phyloP scores from a whole-genome alignment of 1,140 invertebrate species.

The Drosophila trapezifrons region DNA sequence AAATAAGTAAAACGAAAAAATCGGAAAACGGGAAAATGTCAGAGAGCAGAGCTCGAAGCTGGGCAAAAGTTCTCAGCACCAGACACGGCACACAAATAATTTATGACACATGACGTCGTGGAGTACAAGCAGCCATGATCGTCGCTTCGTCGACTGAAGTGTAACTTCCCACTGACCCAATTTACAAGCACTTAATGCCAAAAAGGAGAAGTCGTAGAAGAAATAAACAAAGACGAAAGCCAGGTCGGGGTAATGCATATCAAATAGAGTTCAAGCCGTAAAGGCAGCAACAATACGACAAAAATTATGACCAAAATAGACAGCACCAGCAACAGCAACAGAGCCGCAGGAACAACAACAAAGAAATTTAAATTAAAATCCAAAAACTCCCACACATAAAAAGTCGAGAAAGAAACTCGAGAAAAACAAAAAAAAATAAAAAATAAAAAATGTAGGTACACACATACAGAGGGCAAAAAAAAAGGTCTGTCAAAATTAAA shows the following conservation, averaged over 20 bases:
- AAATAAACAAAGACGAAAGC: slow-evolving; percentile 82
- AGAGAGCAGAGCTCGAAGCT: slow-evolving; percentile 23
- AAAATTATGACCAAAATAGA: slow-evolving; percentile 69
- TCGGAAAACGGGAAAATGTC: slow-evolving; percentile 51
- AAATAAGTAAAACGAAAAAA: slow-evolving; percentile 66
- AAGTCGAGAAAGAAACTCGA: slow-evolving; percentile 78
- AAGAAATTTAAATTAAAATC: slow-evolving; percentile 80
- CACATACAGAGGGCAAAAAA: slow-evolving; percentile 38
- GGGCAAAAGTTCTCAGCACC: slow-evolving; percentile 67
- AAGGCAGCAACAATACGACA: slow-evolving; percentile 55
- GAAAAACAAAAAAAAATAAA: slow-evolving; percentile 10
- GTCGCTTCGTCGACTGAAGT: slow-evolving; percentile 65
- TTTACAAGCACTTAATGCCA: slow-evolving; percentile 83
- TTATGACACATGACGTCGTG: slow-evolving; percentile 77
- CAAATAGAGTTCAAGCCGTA: slow-evolving; percentile 74
- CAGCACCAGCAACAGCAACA: slow-evolving; percentile 33
- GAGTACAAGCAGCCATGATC: slow-evolving; percentile 36
- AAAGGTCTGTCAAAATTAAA: slow-evolving; percentile 83
- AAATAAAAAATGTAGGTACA: slow-evolving; percentile 19
- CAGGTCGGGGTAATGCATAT: slow-evolving; percentile 81
- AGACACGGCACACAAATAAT: slow-evolving; percentile 62
- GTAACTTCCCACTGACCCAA: slow-evolving; percentile 83
- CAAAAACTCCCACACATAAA: slow-evolving; percentile 83
- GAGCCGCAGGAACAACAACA: slow-evolving; percentile 64
- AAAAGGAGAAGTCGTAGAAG: slow-evolving; percentile 82